A percentile compares a stretch with the other conserved stretches of the same genome.
These are phyloP conservation scores for Camponotus fellah DNA, from an alignment of 2,888 invertebrate genomes.

Conservation along the genomic window DNA sequence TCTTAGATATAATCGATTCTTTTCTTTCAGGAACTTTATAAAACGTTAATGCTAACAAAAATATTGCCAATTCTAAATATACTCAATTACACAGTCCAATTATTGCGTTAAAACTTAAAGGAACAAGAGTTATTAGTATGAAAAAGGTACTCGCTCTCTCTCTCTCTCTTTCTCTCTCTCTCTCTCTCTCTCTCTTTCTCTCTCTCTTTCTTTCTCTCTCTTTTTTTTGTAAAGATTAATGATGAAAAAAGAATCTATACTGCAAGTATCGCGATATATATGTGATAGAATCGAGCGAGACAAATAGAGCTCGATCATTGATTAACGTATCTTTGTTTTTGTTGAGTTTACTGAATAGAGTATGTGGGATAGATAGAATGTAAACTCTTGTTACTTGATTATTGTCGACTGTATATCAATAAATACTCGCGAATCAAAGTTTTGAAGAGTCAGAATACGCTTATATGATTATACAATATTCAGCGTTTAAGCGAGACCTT, in stretches of 20 bases:
- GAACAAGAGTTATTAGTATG: background rate
- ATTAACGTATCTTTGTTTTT: conserved; percentile 36
- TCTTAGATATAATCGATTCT: background rate
- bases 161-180: background rate
- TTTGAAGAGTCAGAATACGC: conserved; percentile 14
- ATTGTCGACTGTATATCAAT: conserved; percentile 62
- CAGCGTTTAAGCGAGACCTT: conserved; percentile 29
- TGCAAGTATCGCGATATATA: conserved; percentile 26
- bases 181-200: background rate
- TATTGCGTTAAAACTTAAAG: conserved; percentile 10
- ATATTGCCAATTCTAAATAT: background rate
- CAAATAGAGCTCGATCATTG: conserved; percentile 41
- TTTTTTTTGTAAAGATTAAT: background rate
- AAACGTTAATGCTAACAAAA: conserved; percentile 12
- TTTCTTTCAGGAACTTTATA: background rate
- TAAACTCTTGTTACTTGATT: conserved; percentile 56
- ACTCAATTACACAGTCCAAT: conserved; percentile 2
- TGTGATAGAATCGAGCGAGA: conserved; percentile 38
- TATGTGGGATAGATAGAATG: conserved; percentile 38
- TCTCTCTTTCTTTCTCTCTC: background rate
- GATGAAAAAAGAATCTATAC: conserved; percentile 8
- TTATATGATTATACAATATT: background rate
- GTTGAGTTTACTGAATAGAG: conserved; percentile 31
- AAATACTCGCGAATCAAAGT: conserved; percentile 48
- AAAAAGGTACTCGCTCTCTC: background rate